Evolutionary conservation across 1,140 invertebrate genomes (phyloP).

Genomic region (Micrasema minimum): DNA sequence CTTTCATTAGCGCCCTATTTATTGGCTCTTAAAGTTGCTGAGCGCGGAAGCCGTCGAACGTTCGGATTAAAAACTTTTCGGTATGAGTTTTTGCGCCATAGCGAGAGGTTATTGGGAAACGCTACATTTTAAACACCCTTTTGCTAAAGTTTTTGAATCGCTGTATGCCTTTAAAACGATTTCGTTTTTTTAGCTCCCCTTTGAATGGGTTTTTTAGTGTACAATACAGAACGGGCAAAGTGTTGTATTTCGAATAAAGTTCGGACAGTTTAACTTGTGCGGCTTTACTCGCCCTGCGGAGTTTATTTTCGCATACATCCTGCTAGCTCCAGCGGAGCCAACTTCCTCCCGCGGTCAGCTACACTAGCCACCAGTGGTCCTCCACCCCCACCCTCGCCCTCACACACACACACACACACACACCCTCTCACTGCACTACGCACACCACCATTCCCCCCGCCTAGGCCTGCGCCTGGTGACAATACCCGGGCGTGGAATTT

Average conservation of each 20-base stretch:
- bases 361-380: no score
- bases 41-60: constrained; percentile 28
- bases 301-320: constrained; percentile 14
- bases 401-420: background rate
- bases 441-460: background rate
- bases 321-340: constrained; percentile 2
- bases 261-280: no score
- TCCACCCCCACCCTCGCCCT: background rate
- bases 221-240: no score
- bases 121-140: constrained; percentile 5
- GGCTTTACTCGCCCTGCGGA: no score
- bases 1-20: constrained; percentile 49
- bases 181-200: no score
- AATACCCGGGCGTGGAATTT: constrained; percentile 2
- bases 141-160: no score
- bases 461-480: constrained; percentile 6
- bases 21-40: constrained; percentile 46
- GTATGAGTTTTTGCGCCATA: constrained; percentile 5
- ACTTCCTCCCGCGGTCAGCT: constrained; percentile 17
- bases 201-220: no score
- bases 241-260: no score
- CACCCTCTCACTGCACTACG: background rate
- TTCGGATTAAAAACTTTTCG: constrained; percentile 21
- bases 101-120: constrained; percentile 18
- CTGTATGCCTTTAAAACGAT: no score